These are phyloP conservation scores for Stenopsyche tienmushanensis DNA, from an alignment of 1,140 invertebrate genomes.

Conservation along the genomic window DNA sequence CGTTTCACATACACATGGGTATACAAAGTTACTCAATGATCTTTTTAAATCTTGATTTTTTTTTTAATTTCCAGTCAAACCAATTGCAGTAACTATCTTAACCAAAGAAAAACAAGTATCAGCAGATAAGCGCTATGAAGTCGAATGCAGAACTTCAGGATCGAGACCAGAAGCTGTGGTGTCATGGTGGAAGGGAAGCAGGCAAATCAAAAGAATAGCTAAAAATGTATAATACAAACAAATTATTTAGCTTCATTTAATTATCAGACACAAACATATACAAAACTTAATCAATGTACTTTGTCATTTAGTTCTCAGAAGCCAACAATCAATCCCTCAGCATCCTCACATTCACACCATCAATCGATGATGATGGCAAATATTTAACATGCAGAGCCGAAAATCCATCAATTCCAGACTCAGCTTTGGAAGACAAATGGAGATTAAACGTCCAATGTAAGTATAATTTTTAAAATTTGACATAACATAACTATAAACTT, in stretches of 20 bases:
- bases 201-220: conserved; percentile 72
- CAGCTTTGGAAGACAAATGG: conserved; percentile 81
- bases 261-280: conserved; percentile 1
- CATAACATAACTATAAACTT: too few species aligned
- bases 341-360: conserved; percentile 76
- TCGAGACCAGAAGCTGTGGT: conserved; percentile 80
- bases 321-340: conserved; percentile 83
- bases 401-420: conserved; percentile 79
- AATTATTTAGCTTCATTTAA: not conserved
- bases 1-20: too few species aligned
- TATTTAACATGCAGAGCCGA: conserved; percentile 84
- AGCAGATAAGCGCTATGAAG: conserved; percentile 77
- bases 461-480: conserved; percentile 47
- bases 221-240: conserved; percentile 70
- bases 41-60: not conserved
- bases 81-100: conserved; percentile 73
- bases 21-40: too few species aligned
- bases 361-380: conserved; percentile 82
- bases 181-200: conserved; percentile 82
- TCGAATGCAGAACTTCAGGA: conserved; percentile 79
- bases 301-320: conserved; percentile 71
- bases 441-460: conserved; percentile 74
- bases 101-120: conserved; percentile 77
- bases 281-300: conserved; percentile 29
- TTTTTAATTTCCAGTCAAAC: conserved; percentile 69